Base-by-base conservation (phyloP, 2,888 invertebrate genomes). In the Sisyra terminalis region DNA sequence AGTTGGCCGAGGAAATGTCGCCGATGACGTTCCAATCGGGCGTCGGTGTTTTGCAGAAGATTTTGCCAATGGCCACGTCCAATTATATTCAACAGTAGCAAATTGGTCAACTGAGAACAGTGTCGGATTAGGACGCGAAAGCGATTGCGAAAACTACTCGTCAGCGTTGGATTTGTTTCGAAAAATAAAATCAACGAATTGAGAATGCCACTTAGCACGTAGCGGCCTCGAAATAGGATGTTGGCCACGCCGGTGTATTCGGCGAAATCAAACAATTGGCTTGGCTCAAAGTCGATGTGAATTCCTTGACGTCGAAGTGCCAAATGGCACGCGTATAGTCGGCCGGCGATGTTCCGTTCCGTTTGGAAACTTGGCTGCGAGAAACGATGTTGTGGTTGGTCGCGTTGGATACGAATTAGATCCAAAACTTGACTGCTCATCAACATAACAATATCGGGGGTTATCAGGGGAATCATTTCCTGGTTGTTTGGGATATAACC, bases 51-150 rank as follows among this genome's bases (percentile, higher is more conserved):
- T n/a, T n/a, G n/a, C n/a, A n/a, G n/a, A n/a, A n/a, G n/a, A n/a
- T n/a, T n/a, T 13, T 17, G 8, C 13, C 15, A n/a, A 17, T 10
- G n/a, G n/a, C n/a, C n/a, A n/a, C n/a, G 11, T 35, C 37, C 38
- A 3, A 43, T 13, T 17, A 43, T 38, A 31, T 38, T 43, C 9
- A 43, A 16, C 10, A 43, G 16, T n/a, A 43, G 29, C 13, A 29
- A 18, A n/a, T 43, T 37, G 15, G 34, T 18, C 17, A 43, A 43
- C n/a, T 30, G 16, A 4, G 37, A 16, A 3, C 17, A 31, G 8
- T 37, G 16, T 15, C 24, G 10, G 5, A 37, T 11, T 16, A 37
- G 3, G 9, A 37, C 16, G 7, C 17, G 11, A 4, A 37, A 3
- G 2, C 37, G 18, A 6, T 37, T 18, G n/a, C n/a, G 16, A 15